Percentiles rank a stretch among this genome's conserved stretches.
Evolutionary conservation across 1,140 invertebrate genomes (phyloP).

Genomic region (Drosophila neocordata): DNA sequence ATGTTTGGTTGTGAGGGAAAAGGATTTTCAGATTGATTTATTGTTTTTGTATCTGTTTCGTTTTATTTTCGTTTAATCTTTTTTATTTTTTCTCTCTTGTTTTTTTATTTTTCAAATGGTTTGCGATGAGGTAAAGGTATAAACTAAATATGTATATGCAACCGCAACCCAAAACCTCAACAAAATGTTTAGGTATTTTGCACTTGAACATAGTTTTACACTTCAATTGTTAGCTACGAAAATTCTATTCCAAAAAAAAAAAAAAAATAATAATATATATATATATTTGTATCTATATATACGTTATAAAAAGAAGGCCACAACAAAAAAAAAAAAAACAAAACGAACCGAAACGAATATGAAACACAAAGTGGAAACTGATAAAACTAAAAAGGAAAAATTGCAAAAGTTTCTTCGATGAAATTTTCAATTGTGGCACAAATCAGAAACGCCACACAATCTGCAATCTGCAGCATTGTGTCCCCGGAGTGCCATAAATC

Average conservation of each 20-base stretch:
- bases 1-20: conserved; percentile 32
- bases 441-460: conserved; percentile 74
- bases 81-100: not conserved
- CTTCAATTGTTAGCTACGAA: conserved; percentile 7
- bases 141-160: conserved; percentile 1
- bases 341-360: not conserved
- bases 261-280: too few species aligned
- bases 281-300: too few species aligned
- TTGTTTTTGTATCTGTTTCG: conserved; percentile 17
- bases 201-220: conserved; percentile 11
- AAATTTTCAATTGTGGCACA: conserved; percentile 58
- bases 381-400: conserved; percentile 27
- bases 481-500: conserved; percentile 75
- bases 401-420: conserved; percentile 48
- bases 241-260: conserved; percentile 22
- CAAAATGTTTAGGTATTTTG: conserved; percentile 4
- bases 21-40: conserved; percentile 57
- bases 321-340: not conserved
- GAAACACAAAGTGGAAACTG: conserved; percentile 2
- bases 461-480: conserved; percentile 27
- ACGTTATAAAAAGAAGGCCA: conserved; percentile 1
- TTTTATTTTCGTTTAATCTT: not conserved
- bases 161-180: conserved; percentile 1
- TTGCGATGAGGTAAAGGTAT: conserved; percentile 3
- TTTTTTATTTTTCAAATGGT: not conserved